These are phyloP conservation scores for Euphydryas editha DNA, from an alignment of 2,888 invertebrate species.

Conservation along the genomic window DNA sequence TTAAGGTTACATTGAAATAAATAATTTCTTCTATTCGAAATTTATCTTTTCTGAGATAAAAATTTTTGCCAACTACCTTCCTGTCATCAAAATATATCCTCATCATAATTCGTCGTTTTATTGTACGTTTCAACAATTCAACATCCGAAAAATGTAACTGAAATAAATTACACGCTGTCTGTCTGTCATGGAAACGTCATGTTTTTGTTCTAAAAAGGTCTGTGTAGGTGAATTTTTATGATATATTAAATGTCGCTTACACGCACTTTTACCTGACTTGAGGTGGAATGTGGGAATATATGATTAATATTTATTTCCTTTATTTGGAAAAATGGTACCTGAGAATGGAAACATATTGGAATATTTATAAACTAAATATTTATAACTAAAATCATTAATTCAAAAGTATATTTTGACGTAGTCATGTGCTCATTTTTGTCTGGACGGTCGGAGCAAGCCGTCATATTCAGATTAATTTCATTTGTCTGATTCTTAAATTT, in stretches of 20 bases:
- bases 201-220: not conserved
- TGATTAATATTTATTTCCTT: not conserved
- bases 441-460: no score
- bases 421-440: no score
- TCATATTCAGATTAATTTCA: no score
- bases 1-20: not conserved
- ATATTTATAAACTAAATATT: no score
- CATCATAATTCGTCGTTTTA: not conserved
- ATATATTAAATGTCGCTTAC: slow-evolving; percentile 1
- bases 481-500: no score
- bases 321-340: not conserved
- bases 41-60: not conserved
- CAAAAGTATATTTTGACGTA: no score
- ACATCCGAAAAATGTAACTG: not conserved
- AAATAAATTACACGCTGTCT: not conserved
- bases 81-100: not conserved
- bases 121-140: not conserved
- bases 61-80: not conserved
- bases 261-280: not conserved
- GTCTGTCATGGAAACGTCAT: not conserved
- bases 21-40: no score
- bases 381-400: no score
- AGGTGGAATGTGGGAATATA: not conserved
- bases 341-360: no score
- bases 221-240: not conserved